These are phyloP conservation scores for Artemia sp. DNA, from an alignment of 2,888 invertebrate species.

Conservation along the genomic window DNA sequence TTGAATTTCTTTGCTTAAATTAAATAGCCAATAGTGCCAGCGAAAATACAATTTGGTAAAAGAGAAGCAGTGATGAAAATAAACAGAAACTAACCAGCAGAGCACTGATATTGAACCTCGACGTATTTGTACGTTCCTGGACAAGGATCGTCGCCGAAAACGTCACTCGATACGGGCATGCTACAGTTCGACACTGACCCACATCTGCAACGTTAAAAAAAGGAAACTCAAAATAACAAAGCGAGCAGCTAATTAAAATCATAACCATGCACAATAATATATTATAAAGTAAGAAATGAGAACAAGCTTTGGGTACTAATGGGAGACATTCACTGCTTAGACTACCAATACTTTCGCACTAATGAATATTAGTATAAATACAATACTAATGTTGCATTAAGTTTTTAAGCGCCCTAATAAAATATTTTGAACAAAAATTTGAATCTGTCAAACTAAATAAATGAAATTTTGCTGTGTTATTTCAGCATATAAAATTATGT, in stretches of 20 bases:
- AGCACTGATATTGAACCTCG: conserved; percentile 81
- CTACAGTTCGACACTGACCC: conserved; percentile 78
- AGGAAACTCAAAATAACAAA: not conserved
- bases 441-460: too few relatives aligned
- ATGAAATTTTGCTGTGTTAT: too few relatives aligned
- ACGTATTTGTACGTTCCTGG: conserved; percentile 78
- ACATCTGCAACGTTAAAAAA: conserved; percentile 44
- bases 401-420: too few relatives aligned
- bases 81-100: conserved; percentile 47
- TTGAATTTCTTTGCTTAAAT: too few relatives aligned
- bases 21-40: not conserved
- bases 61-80: conserved; percentile 10
- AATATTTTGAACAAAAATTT: too few relatives aligned
- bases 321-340: too few relatives aligned
- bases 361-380: too few relatives aligned
- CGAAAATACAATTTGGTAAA: not conserved
- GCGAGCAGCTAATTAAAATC: not conserved
- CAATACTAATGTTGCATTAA: too few relatives aligned
- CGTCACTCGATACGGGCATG: conserved; percentile 65
- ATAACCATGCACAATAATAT: conserved; percentile 10
- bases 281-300: not conserved
- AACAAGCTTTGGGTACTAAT: too few relatives aligned
- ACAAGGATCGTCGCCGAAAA: conserved; percentile 72
- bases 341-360: too few relatives aligned
- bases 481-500: too few relatives aligned